phyloP scores from a whole-genome alignment of 2,797 vertebrate species.

The Nothura maculosa region DNA sequence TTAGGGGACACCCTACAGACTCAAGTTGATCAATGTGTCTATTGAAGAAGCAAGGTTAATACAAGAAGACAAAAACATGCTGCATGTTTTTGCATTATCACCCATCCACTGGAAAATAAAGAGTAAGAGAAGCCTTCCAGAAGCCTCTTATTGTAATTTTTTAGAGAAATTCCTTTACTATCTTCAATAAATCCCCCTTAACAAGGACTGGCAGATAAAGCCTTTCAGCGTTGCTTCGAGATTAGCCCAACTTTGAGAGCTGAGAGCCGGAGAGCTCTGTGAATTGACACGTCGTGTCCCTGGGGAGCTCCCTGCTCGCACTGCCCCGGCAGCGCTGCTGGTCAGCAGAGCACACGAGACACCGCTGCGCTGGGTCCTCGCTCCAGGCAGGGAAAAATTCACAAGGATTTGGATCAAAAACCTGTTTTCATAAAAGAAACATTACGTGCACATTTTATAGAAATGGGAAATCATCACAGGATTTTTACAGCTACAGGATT shows the following conservation, averaged over 20 bases:
- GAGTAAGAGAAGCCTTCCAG: neutral
- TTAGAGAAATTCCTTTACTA: neutral
- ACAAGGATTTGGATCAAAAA: neutral
- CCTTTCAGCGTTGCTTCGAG: neutral
- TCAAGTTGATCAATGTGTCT: accelerated
- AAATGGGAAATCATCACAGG: constrained; percentile 28
- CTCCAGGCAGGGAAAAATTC: neutral
- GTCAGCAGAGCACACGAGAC: neutral
- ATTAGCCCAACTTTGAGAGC: constrained; percentile 13
- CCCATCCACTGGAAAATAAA: neutral
- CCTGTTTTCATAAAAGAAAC: neutral
- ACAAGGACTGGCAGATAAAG: neutral
- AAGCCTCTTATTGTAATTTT: constrained; percentile 45
- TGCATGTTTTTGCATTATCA: no score
- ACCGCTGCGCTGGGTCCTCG: neutral
- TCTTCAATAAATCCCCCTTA: constrained; percentile 46
- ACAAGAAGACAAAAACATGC: neutral
- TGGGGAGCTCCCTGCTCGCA: neutral
- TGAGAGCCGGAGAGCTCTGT: neutral
- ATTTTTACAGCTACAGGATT: constrained; percentile 5
- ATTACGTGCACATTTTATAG: neutral
- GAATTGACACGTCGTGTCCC: accelerated
- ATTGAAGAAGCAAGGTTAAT: neutral
- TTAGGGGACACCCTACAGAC: neutral
- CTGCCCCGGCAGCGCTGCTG: neutral